Evolutionary conservation across 2,888 invertebrate genomes (phyloP).

Genomic region (Formica aserva): DNA sequence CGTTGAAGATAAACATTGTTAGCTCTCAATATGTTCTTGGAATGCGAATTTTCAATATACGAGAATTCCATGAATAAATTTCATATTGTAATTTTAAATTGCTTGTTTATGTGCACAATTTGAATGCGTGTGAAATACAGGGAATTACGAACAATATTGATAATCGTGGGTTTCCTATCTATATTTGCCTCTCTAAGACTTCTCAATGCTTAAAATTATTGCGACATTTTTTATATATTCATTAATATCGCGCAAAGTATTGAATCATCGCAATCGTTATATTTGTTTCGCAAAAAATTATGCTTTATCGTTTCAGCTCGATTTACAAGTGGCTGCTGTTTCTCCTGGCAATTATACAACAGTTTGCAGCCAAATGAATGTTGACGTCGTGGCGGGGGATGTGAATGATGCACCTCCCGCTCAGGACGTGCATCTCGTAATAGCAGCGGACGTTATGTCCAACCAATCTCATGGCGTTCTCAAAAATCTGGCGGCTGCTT

Average conservation of each 20-base stretch:
- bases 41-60: too few relatives aligned
- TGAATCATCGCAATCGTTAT: background rate
- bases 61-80: too few relatives aligned
- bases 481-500: conserved; percentile 88
- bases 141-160: background rate
- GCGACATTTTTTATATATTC: background rate
- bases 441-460: conserved; percentile 89
- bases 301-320: conserved; percentile 84
- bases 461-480: conserved; percentile 87
- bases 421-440: conserved; percentile 90
- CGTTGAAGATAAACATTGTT: too few relatives aligned
- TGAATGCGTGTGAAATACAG: background rate
- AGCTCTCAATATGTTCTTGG: too few relatives aligned
- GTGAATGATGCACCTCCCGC: conserved; percentile 88
- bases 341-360: conserved; percentile 87
- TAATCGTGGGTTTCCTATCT: background rate
- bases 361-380: conserved; percentile 88
- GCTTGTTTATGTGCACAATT: background rate
- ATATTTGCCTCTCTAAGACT: background rate
- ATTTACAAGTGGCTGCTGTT: conserved; percentile 88
- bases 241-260: background rate
- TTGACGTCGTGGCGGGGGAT: conserved; percentile 90
- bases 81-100: background rate
- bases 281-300: background rate
- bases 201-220: background rate